Conservation (phyloP, 2,797 vertebrate species). For the Tinamus major region DNA sequence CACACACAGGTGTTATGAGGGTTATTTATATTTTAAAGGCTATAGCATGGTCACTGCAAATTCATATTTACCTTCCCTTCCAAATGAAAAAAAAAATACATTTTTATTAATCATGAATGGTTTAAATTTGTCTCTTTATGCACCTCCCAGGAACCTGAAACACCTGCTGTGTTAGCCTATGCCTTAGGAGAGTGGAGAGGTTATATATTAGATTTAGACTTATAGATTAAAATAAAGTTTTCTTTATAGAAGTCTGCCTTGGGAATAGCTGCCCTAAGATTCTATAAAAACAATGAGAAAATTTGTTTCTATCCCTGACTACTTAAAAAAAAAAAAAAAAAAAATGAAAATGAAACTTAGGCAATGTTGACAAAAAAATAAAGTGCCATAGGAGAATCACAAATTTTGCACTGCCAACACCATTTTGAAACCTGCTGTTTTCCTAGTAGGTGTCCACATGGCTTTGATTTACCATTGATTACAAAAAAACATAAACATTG, state of each 20-base stretch:
- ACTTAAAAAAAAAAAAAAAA: slow-evolving; percentile 46
- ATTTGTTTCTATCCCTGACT: not conserved
- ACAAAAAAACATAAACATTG: slow-evolving; percentile 74
- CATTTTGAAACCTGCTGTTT: slow-evolving; percentile 64
- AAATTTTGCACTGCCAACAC: slow-evolving; percentile 36
- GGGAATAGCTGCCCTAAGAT: slow-evolving; percentile 21
- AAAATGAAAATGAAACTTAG: slow-evolving; percentile 39
- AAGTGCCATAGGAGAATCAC: not conserved
- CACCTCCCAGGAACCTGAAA: slow-evolving; percentile 65
- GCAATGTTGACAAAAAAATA: slow-evolving; percentile 10
- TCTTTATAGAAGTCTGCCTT: slow-evolving; percentile 53
- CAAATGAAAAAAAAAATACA: not conserved
- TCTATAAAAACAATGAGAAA: slow-evolving; percentile 26
- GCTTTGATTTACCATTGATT: slow-evolving; percentile 76
- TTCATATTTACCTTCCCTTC: slow-evolving; percentile 47
- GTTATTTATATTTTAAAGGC: slow-evolving; percentile 52
- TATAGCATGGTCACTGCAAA: slow-evolving; percentile 23
- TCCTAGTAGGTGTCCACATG: slow-evolving; percentile 68
- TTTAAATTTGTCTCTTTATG: slow-evolving; percentile 65
- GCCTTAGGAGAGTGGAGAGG: slow-evolving; percentile 34
- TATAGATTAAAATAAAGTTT: slow-evolving; percentile 60
- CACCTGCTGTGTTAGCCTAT: slow-evolving; percentile 65
- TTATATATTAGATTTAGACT: slow-evolving; percentile 36
- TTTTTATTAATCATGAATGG: slow-evolving; percentile 33
- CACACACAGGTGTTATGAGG: slow-evolving; percentile 18